phyloP scores from a whole-genome alignment of 2,113 vertebrate genomes.

The Maylandia zebra region DNA sequence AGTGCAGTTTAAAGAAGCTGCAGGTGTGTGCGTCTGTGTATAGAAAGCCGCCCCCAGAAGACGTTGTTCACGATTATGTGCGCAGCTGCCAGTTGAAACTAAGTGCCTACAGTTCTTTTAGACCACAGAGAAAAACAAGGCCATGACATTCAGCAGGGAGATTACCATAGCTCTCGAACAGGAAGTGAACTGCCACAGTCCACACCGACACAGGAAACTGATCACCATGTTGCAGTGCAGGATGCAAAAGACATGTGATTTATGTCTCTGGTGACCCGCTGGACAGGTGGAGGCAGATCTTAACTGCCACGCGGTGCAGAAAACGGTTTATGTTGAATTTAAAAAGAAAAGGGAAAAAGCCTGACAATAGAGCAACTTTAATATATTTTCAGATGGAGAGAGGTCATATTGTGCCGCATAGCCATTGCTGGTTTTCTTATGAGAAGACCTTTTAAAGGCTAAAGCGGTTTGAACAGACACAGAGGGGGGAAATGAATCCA shows the following conservation, averaged over 20 bases:
- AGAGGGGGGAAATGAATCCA: slow-evolving; percentile 27
- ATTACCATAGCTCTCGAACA: slow-evolving; percentile 58
- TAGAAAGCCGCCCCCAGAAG: neutral
- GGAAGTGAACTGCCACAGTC: slow-evolving; percentile 62
- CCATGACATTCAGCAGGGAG: slow-evolving; percentile 62
- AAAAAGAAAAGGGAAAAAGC: neutral
- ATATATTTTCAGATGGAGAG: slow-evolving; percentile 20
- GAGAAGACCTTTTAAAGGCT: slow-evolving; percentile 54
- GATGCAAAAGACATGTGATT: slow-evolving; percentile 39
- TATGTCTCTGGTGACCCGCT: slow-evolving; percentile 26
- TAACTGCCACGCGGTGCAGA: slow-evolving; percentile 8
- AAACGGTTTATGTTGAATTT: neutral
- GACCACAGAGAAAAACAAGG: slow-evolving; percentile 63
- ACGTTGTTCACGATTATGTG: slow-evolving; percentile 11
- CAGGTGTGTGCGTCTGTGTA: neutral
- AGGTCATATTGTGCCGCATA: neutral
- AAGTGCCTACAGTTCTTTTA: slow-evolving; percentile 59
- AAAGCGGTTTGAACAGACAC: slow-evolving; percentile 19
- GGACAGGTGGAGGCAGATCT: slow-evolving; percentile 33
- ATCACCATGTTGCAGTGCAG: slow-evolving; percentile 47
- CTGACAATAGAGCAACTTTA: slow-evolving; percentile 9
- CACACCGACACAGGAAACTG: slow-evolving; percentile 58
- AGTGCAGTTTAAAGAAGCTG: slow-evolving; percentile 2
- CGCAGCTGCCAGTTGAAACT: slow-evolving; percentile 45
- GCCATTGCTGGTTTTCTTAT: slow-evolving; percentile 9